Evolutionary conservation across 2,888 invertebrate genomes (phyloP).

Genomic region (Drosophila conformis): DNA sequence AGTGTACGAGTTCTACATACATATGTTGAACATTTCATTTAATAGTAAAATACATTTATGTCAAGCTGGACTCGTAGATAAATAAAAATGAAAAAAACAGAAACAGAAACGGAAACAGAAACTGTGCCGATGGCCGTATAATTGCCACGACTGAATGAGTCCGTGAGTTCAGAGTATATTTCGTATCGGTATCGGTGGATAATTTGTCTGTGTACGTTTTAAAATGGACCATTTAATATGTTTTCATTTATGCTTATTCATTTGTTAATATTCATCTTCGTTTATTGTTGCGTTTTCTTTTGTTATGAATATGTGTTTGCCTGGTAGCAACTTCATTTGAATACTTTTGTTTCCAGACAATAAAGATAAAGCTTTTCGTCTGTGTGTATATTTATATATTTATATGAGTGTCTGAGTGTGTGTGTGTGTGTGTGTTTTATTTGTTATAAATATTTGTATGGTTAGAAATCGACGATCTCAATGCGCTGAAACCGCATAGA

Average conservation of each 20-base stretch:
- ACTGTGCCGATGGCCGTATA: constrained; percentile 47
- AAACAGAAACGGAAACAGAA: constrained; percentile 11
- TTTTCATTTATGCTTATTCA: constrained; percentile 39
- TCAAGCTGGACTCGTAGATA: neutral
- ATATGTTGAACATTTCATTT: constrained; percentile 42
- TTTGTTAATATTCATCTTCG: constrained; percentile 55
- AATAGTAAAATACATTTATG: constrained; percentile 59
- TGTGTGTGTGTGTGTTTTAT: constrained; percentile 10
- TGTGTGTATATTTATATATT: neutral
- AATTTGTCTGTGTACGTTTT: constrained; percentile 65
- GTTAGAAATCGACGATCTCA: constrained; percentile 40
- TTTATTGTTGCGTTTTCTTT: constrained; percentile 51
- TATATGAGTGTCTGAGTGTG: constrained; percentile 3
- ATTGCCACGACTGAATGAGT: constrained; percentile 42
- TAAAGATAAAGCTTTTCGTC: constrained; percentile 71
- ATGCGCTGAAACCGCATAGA: constrained; percentile 43
- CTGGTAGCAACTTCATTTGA: constrained; percentile 54
- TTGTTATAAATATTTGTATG: constrained; percentile 27
- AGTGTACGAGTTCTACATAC: constrained; percentile 2
- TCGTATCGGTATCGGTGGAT: constrained; percentile 72
- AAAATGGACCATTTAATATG: constrained; percentile 76
- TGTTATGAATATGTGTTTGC: constrained; percentile 37
- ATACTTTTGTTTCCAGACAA: constrained; percentile 62
- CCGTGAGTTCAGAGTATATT: constrained; percentile 37
- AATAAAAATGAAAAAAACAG: neutral